phyloP scores from a whole-genome alignment of 2,888 invertebrate genomes.

The Darwinula stevensoni region DNA sequence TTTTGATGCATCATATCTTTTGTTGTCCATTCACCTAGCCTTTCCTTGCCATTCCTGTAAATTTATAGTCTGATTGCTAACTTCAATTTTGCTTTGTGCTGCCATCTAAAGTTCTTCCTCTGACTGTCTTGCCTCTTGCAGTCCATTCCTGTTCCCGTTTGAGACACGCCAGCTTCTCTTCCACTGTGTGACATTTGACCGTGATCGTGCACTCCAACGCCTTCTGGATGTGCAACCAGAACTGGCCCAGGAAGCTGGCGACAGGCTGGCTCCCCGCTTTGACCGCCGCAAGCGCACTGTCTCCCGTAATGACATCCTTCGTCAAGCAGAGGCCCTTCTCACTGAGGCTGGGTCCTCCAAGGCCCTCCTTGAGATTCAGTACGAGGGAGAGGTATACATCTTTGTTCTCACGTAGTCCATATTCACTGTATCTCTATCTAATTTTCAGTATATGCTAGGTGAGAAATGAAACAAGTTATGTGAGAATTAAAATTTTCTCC shows the following conservation, averaged over 20 bases:
- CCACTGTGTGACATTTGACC: constrained; percentile 91
- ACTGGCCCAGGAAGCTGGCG: constrained; percentile 27
- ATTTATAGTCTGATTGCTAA: not conserved
- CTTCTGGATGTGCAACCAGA: constrained; percentile 76
- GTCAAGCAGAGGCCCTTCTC: constrained; percentile 82
- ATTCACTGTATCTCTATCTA: constrained; percentile 3
- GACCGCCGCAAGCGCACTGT: constrained; percentile 76
- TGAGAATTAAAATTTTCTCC: too few relatives aligned
- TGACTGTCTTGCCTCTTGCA: constrained; percentile 15
- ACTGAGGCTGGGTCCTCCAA: constrained; percentile 74
- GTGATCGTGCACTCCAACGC: constrained; percentile 81
- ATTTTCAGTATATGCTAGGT: not conserved
- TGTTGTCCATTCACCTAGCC: too few relatives aligned
- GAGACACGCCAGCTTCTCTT: constrained; percentile 84
- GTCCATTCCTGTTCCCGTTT: constrained; percentile 90
- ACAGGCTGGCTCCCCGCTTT: constrained; percentile 70
- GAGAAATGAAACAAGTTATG: too few relatives aligned
- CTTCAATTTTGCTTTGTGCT: not conserved
- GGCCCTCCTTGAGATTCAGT: constrained; percentile 62
- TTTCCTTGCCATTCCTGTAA: too few relatives aligned
- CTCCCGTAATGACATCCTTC: constrained; percentile 60
- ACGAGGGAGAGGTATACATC: constrained; percentile 25
- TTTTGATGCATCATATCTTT: too few relatives aligned
- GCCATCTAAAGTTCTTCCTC: too few relatives aligned
- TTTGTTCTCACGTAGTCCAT: not conserved